A percentile compares a stretch with the other conserved stretches of the same genome.
Evolutionary conservation across 2,113 vertebrate genomes (phyloP).

Genomic region (Poicephalus gulielmi): DNA sequence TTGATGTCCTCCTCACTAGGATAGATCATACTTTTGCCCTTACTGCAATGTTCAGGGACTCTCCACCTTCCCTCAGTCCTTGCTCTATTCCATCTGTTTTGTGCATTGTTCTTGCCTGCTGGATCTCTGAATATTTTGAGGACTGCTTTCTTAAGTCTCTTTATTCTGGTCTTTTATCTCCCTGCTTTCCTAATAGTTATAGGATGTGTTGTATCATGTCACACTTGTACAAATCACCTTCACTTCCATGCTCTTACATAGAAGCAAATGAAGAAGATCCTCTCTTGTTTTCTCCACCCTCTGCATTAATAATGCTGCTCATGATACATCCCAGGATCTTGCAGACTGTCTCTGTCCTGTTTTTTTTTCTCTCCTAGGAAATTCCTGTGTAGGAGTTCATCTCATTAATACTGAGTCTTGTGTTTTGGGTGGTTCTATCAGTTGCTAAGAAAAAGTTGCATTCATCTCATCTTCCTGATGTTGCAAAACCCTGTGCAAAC

Average conservation of each 20-base stretch:
- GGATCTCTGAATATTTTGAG: not conserved
- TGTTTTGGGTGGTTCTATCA: constrained; percentile 4
- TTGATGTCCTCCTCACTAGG: not conserved
- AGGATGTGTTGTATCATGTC: not conserved
- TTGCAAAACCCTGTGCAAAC: constrained; percentile 2
- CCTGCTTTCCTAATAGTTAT: not conserved
- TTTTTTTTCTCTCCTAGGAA: not conserved
- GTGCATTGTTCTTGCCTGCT: not conserved
- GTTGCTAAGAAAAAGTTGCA: not conserved
- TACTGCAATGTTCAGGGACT: not conserved
- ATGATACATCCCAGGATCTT: not conserved
- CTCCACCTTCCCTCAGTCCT: not conserved
- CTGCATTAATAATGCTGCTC: not conserved
- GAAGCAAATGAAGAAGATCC: not conserved
- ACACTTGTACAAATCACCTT: not conserved
- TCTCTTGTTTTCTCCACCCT: not conserved
- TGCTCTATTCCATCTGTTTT: not conserved
- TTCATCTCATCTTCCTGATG: not conserved
- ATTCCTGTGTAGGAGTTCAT: not conserved
- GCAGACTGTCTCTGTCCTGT: not conserved
- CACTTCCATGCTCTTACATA: not conserved
- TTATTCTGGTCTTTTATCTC: not conserved
- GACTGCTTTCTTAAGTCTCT: not conserved
- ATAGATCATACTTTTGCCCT: not conserved
- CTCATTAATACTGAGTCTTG: not conserved